phyloP scores from a whole-genome alignment of 2,113 vertebrate species.

The Oenanthe oenanthe region DNA sequence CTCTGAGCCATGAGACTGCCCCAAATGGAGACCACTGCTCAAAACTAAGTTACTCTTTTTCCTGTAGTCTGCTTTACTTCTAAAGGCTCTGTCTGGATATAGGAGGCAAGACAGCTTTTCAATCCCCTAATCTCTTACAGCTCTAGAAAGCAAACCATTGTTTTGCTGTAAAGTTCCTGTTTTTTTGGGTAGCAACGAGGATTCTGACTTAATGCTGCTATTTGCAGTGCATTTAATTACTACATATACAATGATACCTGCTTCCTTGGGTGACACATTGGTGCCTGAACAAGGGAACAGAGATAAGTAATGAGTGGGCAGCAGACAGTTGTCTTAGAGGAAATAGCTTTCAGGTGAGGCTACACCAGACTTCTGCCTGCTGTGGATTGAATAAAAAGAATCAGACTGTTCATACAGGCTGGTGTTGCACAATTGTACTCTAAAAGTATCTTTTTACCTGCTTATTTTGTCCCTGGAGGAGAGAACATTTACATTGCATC shows the following conservation, averaged over 20 bases:
- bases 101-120: not conserved
- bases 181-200: not conserved
- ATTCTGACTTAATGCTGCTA: not conserved
- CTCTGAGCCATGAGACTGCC: not conserved
- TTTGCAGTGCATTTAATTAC: not conserved
- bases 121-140: not conserved
- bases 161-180: not conserved
- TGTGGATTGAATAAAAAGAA: not conserved
- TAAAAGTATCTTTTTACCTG: not conserved
- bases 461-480: not conserved
- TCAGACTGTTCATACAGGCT: not conserved
- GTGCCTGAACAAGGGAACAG: not conserved
- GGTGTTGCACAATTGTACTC: not conserved
- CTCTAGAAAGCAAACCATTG: not conserved
- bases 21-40: not conserved
- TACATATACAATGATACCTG: not conserved
- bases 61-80: not conserved
- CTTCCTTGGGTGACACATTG: not conserved
- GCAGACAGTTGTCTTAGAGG: not conserved
- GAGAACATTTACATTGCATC: not conserved
- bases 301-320: not conserved
- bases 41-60: not conserved
- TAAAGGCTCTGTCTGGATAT: not conserved
- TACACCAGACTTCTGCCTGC: not conserved
- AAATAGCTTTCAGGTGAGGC: not conserved